Percentiles rank a stretch among this genome's conserved stretches.
Conservation (phyloP, 2,888 invertebrate genomes). For the Sinotaia quadrata region DNA sequence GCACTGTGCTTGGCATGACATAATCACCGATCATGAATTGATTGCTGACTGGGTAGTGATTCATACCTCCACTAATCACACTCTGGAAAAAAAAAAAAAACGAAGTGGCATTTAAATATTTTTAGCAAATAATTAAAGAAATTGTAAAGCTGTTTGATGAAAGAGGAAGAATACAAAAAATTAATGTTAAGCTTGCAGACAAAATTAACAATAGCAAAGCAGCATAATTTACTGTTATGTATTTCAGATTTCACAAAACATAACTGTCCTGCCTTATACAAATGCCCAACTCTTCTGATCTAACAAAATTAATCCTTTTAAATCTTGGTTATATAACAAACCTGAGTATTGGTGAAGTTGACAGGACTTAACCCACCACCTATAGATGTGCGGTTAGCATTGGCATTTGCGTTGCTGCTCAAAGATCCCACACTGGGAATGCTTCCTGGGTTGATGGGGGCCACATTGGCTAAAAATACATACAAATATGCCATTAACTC, state of each 20-base stretch:
- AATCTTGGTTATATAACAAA: too few species aligned
- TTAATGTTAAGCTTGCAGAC: background rate
- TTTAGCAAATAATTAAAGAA: too few species aligned
- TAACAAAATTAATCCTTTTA: too few species aligned
- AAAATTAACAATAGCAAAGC: too few species aligned
- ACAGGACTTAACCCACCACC: conserved; percentile 83
- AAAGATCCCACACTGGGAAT: conserved; percentile 68
- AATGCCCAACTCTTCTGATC: too few species aligned
- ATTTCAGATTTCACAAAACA: too few species aligned
- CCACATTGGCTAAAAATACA: conserved; percentile 56
- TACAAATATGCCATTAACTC: background rate
- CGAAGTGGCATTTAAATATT: background rate
- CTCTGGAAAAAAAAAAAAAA: conserved; percentile 41
- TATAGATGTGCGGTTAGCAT: conserved; percentile 73
- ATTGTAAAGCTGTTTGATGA: too few species aligned
- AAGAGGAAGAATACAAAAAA: background rate
- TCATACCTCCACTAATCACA: conserved; percentile 77
- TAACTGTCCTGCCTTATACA: too few species aligned
- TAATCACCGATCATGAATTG: conserved; percentile 85
- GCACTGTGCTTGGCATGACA: conserved; percentile 72
- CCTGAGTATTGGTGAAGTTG: conserved; percentile 74
- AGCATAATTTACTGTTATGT: too few species aligned
- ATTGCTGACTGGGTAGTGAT: conserved; percentile 80
- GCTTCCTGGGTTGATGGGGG: conserved; percentile 70
- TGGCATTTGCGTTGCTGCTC: conserved; percentile 48